Percentiles rank a stretch among this genome's conserved stretches.
These are phyloP conservation scores for Saguinus midas DNA, from an alignment of 2,113 vertebrate genomes.

Conservation along the genomic window DNA sequence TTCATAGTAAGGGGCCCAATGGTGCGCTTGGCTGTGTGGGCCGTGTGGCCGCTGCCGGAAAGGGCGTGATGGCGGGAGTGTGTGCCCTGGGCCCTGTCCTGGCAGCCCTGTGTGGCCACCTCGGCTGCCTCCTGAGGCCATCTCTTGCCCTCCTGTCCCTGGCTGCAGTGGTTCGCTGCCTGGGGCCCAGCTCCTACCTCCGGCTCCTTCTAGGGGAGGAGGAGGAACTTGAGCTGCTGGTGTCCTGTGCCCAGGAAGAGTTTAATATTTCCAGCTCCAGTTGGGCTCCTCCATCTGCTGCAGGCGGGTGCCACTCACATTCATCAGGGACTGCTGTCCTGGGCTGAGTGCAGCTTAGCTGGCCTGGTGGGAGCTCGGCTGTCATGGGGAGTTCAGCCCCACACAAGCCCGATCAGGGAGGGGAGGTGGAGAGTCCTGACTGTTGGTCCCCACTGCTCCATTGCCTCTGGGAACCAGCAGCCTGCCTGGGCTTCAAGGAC, in stretches of 20 bases:
- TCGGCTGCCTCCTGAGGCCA: background rate
- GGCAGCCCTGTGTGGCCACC: background rate
- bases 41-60: no score
- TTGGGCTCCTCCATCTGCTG: constrained; percentile 72
- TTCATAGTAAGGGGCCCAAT: background rate
- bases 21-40: background rate
- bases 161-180: background rate
- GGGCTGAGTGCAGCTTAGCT: background rate
- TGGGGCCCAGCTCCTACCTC: background rate
- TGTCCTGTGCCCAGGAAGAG: constrained; percentile 69
- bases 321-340: constrained; percentile 69
- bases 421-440: background rate
- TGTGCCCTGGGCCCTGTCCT: background rate
- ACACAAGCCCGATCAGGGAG: background rate
- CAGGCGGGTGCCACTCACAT: constrained; percentile 64
- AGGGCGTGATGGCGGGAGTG: no score
- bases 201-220: constrained; percentile 54
- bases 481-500: background rate
- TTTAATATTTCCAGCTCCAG: constrained; percentile 83
- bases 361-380: constrained; percentile 49
- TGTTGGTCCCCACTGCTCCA: background rate
- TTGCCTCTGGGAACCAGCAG: background rate
- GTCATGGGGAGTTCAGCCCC: constrained; percentile 67
- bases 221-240: constrained; percentile 79
- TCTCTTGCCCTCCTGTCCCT: background rate